Percentiles rank a stretch among this genome's conserved stretches.
phyloP scores from a whole-genome alignment of 1,140 invertebrate species.

The Stenopsyche tienmushanensis region DNA sequence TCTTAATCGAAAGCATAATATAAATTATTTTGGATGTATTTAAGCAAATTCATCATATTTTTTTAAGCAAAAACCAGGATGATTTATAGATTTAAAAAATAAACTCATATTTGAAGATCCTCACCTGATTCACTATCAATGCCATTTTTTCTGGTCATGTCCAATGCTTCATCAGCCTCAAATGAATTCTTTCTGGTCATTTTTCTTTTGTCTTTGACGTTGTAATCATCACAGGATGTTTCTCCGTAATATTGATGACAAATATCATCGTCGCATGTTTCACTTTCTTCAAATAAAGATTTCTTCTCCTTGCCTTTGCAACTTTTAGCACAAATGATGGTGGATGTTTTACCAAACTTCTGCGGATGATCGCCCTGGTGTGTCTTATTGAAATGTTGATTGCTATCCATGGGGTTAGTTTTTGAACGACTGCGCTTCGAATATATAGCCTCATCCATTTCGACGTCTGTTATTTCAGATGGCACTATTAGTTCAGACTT shows the following conservation, averaged over 20 bases:
- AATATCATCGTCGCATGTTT: not conserved
- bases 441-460: constrained; percentile 30
- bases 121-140: constrained; percentile 39
- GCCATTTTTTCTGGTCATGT: constrained; percentile 47
- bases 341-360: constrained; percentile 13
- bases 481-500: constrained; percentile 3
- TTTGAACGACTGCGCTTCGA: not conserved
- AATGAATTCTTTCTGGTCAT: constrained; percentile 33
- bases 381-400: constrained; percentile 5
- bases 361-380: not conserved
- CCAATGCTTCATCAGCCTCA: constrained; percentile 45
- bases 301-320: constrained; percentile 22
- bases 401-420: not conserved
- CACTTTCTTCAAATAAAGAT: too few species aligned
- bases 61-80: too few species aligned
- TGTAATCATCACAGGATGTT: constrained; percentile 2
- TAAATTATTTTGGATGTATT: too few species aligned
- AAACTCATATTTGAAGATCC: too few species aligned
- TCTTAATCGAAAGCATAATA: too few species aligned
- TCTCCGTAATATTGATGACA: not conserved
- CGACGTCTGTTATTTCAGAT: constrained; percentile 12
- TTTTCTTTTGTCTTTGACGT: constrained; percentile 34
- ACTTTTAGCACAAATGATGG: constrained; percentile 12
- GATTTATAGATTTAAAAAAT: too few species aligned
- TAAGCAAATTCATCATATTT: too few species aligned